phyloP scores from a whole-genome alignment of 2,797 vertebrate species.

The Florisuga fusca region DNA sequence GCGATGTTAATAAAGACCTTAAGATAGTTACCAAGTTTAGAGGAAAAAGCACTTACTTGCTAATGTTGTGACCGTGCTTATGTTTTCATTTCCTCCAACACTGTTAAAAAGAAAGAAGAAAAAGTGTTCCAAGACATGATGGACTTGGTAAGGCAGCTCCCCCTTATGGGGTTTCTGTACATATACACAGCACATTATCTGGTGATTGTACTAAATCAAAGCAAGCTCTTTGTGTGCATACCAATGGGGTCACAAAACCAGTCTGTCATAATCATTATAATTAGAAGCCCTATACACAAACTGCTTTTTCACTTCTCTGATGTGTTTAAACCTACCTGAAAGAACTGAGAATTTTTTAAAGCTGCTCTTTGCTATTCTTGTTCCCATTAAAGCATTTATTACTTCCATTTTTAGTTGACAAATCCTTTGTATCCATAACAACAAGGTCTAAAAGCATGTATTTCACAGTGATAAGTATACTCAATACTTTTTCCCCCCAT shows the following conservation, averaged over 20 bases:
- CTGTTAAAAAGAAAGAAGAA: slow-evolving; percentile 53
- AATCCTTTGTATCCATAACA: neutral
- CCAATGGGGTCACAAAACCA: neutral
- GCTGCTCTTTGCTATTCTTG: neutral
- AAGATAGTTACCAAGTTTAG: neutral
- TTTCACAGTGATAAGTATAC: neutral
- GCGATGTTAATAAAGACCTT: neutral
- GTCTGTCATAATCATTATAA: neutral
- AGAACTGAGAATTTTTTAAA: neutral
- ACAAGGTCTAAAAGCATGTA: neutral
- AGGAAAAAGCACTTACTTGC: slow-evolving; percentile 74
- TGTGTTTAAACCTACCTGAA: neutral
- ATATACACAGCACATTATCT: neutral
- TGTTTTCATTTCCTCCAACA: slow-evolving; percentile 74
- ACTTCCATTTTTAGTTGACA: neutral
- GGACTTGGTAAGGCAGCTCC: neutral
- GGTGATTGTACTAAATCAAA: neutral
- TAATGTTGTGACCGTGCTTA: slow-evolving; percentile 76
- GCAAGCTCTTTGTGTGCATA: neutral
- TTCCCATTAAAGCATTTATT: neutral
- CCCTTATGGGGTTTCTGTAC: neutral
- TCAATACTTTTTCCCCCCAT: neutral
- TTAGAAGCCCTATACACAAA: neutral
- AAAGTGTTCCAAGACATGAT: neutral
- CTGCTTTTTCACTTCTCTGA: neutral